Base-by-base conservation (phyloP, 1,140 invertebrate species). In the Tetragonula clypearis region DNA sequence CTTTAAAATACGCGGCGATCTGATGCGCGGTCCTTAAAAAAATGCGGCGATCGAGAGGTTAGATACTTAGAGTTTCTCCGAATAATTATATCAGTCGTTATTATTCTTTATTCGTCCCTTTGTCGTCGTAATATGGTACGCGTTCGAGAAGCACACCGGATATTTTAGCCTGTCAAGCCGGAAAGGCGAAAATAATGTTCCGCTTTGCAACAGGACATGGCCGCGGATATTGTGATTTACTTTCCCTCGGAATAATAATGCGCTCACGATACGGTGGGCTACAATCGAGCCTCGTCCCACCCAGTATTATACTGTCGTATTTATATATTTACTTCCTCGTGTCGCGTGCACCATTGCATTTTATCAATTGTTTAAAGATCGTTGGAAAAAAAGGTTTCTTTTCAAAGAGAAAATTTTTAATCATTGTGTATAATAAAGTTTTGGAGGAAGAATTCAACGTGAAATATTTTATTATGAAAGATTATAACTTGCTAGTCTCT, bases 151-250 rank as follows among this genome's bases (percentile, higher is more conserved):
- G 35, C 30, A 58, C 15, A 78, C 77, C 82, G 88, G 83, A 90
- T 89, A 87, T 85, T 87, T 62, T 75, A 75, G 58, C 17, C 69
- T 53, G 71, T 30, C 78, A 79, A 41, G 78, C 86, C 87, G 88
- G 87, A 91, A 91, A 90, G 86, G 85, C 83, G 81, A 84, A 87
- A 90, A 91, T 91, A 86, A 92, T 87, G 87, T 90, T 90, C 89
- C 86, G 88, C 90, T 85, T 84, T 86, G 81, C 66, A 82, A 41
- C 85, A 86, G 87, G 82, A 86, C 89, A 84, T 74, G 83, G 62
- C 62, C 74, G 60, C 88, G 90, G 89, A 92, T 91, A 93, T 91
- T 87, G 87, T 91, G 89, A 92, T 93, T 93, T 91, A 92, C 92
- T 93, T 93, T 93, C 92, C 89, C 92, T 88, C 73, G 21, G 76